These are phyloP conservation scores for Diplazon laetatorius DNA, from an alignment of 2,888 invertebrate species.

Conservation along the genomic window DNA sequence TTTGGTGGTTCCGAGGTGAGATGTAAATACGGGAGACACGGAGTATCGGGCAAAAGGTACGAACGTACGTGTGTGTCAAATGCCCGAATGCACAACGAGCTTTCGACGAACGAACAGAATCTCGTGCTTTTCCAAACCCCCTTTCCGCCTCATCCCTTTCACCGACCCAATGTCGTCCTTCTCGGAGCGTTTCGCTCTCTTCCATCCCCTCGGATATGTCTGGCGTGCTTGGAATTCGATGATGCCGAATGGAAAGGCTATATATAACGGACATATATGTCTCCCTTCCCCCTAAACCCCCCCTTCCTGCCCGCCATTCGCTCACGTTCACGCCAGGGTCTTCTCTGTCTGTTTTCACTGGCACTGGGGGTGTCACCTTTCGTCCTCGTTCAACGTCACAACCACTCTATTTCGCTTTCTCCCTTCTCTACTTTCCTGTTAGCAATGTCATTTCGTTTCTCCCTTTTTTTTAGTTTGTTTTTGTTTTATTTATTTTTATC, in stretches of 20 bases:
- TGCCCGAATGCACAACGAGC: slow-evolving; percentile 47
- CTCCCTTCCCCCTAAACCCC: slow-evolving; percentile 13
- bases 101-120: slow-evolving; percentile 43
- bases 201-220: slow-evolving; percentile 44
- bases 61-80: slow-evolving; percentile 46
- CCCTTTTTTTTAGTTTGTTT: slow-evolving; percentile 4
- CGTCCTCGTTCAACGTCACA: slow-evolving; percentile 8
- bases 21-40: slow-evolving; percentile 1
- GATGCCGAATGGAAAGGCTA: slow-evolving; percentile 42
- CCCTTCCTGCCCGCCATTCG: neutral
- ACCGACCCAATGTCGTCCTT: slow-evolving; percentile 1
- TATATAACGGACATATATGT: slow-evolving; percentile 30
- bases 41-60: slow-evolving; percentile 27
- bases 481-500: slow-evolving; percentile 22
- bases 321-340: neutral
- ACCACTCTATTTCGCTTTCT: slow-evolving; percentile 25
- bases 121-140: slow-evolving; percentile 40
- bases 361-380: slow-evolving; percentile 16
- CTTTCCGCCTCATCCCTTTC: slow-evolving; percentile 4
- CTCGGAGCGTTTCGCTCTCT: slow-evolving; percentile 19
- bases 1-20: slow-evolving; percentile 27
- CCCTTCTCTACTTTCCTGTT: neutral
- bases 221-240: slow-evolving; percentile 62
- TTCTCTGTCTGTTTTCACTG: slow-evolving; percentile 21
- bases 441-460: neutral